Evolutionary conservation across 2,888 invertebrate genomes (phyloP).

Genomic region (Lycia hirtaria): DNA sequence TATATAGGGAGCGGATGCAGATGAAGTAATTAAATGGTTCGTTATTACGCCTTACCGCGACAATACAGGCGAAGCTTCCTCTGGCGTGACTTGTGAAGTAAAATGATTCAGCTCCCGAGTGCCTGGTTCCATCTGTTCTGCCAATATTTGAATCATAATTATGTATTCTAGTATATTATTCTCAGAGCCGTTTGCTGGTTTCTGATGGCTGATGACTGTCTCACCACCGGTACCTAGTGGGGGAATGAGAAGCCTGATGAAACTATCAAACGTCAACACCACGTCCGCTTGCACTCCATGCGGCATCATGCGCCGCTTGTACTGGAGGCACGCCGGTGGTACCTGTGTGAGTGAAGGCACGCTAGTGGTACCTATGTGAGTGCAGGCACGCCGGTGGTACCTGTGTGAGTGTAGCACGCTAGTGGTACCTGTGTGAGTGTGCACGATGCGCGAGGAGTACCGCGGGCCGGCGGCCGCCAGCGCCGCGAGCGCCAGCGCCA

Average conservation of each 20-base stretch:
- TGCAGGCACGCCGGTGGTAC: not conserved
- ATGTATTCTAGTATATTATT: too few species aligned
- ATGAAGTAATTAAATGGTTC: slow-evolving; percentile 29
- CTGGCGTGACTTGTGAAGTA: not conserved
- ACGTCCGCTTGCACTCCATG: too few species aligned
- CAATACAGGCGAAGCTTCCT: not conserved
- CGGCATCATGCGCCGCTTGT: too few species aligned
- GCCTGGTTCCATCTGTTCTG: not conserved
- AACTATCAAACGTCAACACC: too few species aligned
- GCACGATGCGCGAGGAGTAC: slow-evolving; percentile 92
- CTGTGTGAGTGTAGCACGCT: slow-evolving; percentile 7
- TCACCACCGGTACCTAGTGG: too few species aligned
- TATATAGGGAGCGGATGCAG: slow-evolving; percentile 8
- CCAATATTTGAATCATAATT: too few species aligned
- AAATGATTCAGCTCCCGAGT: not conserved
- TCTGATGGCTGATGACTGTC: too few species aligned
- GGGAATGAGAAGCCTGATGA: too few species aligned
- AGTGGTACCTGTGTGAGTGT: slow-evolving; percentile 91
- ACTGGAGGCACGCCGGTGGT: not conserved
- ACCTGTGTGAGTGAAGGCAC: slow-evolving; percentile 4
- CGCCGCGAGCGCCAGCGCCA: slow-evolving; percentile 55
- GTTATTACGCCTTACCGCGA: slow-evolving; percentile 8
- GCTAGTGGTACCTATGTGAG: too few species aligned
- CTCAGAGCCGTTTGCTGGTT: too few species aligned
- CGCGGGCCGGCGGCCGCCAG: slow-evolving; percentile 85